Evolutionary conservation across 2,888 invertebrate genomes (phyloP).

Genomic region (Troglohyphantes excavatus): DNA sequence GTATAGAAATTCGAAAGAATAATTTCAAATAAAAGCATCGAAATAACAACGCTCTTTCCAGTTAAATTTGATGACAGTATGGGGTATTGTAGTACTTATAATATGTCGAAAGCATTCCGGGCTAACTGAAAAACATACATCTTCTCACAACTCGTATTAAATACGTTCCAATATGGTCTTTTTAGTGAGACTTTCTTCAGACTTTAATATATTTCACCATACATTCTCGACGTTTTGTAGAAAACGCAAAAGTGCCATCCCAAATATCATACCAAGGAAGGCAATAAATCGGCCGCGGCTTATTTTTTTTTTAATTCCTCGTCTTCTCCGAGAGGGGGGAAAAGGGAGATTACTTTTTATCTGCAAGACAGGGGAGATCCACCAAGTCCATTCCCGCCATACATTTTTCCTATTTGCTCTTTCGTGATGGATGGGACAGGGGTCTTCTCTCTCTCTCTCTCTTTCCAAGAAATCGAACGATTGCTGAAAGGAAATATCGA

Average conservation of each 20-base stretch:
- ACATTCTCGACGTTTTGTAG: conserved; percentile 23
- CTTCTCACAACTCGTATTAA: neutral
- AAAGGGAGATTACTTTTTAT: conserved; percentile 53
- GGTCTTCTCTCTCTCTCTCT: too few species aligned
- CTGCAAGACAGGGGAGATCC: conserved; percentile 49
- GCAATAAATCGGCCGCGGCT: conserved; percentile 70
- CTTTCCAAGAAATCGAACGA: conserved; percentile 55
- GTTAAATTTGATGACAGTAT: too few species aligned
- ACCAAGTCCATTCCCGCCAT: neutral
- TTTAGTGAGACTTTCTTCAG: neutral
- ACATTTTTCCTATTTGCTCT: conserved; percentile 63
- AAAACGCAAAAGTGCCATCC: neutral
- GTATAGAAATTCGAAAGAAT: too few species aligned
- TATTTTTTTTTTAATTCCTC: conserved; percentile 64
- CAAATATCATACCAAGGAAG: conserved; percentile 43
- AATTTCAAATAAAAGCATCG: too few species aligned
- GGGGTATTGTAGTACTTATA: too few species aligned
- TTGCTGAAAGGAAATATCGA: conserved; percentile 63
- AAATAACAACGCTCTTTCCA: too few species aligned
- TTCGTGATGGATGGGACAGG: conserved; percentile 60
- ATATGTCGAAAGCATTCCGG: neutral
- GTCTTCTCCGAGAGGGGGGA: conserved; percentile 10
- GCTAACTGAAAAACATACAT: neutral
- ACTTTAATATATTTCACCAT: conserved; percentile 71
- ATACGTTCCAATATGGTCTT: neutral